Base-by-base conservation (phyloP, 64 coral and sea anemone genomes). In the Hydrozoanthus tunicans region DNA sequence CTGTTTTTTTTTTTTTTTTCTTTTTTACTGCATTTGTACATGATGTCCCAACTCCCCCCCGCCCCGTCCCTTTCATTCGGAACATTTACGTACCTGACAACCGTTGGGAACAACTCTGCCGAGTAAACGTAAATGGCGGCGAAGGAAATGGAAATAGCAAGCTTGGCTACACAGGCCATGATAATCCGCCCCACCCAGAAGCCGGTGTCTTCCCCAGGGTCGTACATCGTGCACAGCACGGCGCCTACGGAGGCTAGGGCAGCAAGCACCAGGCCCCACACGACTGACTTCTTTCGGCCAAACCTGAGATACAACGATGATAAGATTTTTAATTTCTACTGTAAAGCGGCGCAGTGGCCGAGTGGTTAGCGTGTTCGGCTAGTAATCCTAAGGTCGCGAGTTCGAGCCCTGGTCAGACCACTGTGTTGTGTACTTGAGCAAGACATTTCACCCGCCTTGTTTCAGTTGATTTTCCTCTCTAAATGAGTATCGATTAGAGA, bases 281-380 rank as follows among this genome's bases (percentile, higher is more conserved):
- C 85, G 60, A 93, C 70, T 9, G 78, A 69, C 78, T 90, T 93
- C 55, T 86, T 89, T 11, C 92, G 77, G 9, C 92, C 92, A 51
- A 89, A 93, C 69, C 92, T 93, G 51, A 3, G 24, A 15, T 58
- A 25, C n/a, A 78, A 15, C 74, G 78, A 20, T 6, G 27, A 23
- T 17, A 5, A 55, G 17, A 9, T 5, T 1, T 9, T 23, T 2
- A 73, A 2, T 43, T 43, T 43, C 32, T 43, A 43, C 32, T 43
- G 32, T 43, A 43, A 43, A 2, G 32, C 32, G 32, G 32, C 32
- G 32, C 32, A 43, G 32, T 43, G 32, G 32, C 32, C 32, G 32
- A 43, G 32, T 2, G 32, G 32, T 43, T 43, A 43, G 2, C 32
- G 32, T 43, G 32, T 43, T 43, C 2, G 20, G 20, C 20, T 20